phyloP scores from a whole-genome alignment of 2,113 vertebrate species.

The Hemibagrus wyckioides region DNA sequence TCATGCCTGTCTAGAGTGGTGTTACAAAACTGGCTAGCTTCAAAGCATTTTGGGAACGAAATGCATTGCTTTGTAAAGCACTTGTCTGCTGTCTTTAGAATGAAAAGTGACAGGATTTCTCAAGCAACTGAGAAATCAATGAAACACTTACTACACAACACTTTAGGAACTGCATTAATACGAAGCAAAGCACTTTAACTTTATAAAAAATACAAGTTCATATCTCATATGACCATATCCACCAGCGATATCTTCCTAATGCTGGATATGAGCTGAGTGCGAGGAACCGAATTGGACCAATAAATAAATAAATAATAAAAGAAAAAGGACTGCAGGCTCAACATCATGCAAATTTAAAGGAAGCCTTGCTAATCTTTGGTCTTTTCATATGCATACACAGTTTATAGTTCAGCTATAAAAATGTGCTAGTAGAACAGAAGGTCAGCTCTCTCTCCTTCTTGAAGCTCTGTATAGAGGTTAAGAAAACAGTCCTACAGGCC shows the following conservation, averaged over 20 bases:
- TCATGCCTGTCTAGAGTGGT: neutral
- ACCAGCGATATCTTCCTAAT: neutral
- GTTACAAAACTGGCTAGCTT: neutral
- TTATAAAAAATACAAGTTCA: no score
- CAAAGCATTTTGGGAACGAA: neutral
- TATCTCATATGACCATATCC: neutral
- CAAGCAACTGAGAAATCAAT: neutral
- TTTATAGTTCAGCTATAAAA: neutral
- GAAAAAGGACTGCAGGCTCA: neutral
- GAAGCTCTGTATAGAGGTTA: neutral
- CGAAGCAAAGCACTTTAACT: neutral
- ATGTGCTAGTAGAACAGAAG: neutral
- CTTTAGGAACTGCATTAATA: neutral
- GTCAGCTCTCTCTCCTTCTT: neutral
- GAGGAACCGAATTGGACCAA: neutral
- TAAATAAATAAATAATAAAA: neutral
- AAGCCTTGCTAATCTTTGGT: neutral
- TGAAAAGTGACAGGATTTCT: neutral
- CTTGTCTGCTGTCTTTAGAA: neutral
- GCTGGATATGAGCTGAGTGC: neutral
- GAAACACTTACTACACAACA: neutral
- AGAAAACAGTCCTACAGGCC: neutral
- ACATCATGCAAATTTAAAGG: neutral
- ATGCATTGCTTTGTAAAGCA: neutral
- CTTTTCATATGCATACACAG: neutral